Percentiles rank a stretch among this genome's conserved stretches.
These are phyloP conservation scores for Matsumurasca onukii DNA, from an alignment of 1,140 invertebrate genomes.

Conservation along the genomic window DNA sequence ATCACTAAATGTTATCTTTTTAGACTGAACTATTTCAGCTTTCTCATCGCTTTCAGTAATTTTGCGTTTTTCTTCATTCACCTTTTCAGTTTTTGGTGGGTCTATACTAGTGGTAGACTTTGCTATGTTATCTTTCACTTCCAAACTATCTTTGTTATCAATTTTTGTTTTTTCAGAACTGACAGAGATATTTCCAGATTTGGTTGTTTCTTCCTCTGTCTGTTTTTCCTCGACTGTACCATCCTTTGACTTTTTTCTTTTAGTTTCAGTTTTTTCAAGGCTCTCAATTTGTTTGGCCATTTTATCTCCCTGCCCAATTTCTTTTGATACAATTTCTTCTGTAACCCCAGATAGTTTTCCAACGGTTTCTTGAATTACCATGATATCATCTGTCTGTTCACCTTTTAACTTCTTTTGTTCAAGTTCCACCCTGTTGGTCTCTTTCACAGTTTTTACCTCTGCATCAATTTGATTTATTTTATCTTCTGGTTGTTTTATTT, in stretches of 20 bases:
- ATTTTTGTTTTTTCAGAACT: neutral
- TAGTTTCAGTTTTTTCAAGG: slow-evolving; percentile 30
- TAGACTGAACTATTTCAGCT: slow-evolving; percentile 36
- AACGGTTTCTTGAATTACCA: slow-evolving; percentile 39
- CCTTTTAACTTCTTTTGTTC: slow-evolving; percentile 35
- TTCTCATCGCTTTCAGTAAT: slow-evolving; percentile 39
- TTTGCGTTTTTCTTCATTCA: neutral
- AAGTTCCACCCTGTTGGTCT: slow-evolving; percentile 31
- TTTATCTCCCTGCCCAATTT: slow-evolving; percentile 39
- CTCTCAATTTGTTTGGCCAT: no score
- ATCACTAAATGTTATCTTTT: no score
- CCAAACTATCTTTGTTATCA: neutral
- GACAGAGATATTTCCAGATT: neutral
- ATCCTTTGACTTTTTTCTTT: neutral
- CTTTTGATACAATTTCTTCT: slow-evolving; percentile 36
- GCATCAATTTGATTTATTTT: slow-evolving; percentile 34
- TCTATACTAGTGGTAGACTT: no score
- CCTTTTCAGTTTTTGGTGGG: neutral
- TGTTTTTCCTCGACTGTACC: neutral
- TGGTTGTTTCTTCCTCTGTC: neutral
- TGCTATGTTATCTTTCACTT: neutral
- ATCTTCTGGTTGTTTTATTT: slow-evolving; percentile 36
- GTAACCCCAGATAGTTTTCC: slow-evolving; percentile 40
- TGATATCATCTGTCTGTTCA: slow-evolving; percentile 34
- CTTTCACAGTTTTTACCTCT: slow-evolving; percentile 28